phyloP scores from a whole-genome alignment of 2,888 invertebrate species.

The Byasa hedistus region DNA sequence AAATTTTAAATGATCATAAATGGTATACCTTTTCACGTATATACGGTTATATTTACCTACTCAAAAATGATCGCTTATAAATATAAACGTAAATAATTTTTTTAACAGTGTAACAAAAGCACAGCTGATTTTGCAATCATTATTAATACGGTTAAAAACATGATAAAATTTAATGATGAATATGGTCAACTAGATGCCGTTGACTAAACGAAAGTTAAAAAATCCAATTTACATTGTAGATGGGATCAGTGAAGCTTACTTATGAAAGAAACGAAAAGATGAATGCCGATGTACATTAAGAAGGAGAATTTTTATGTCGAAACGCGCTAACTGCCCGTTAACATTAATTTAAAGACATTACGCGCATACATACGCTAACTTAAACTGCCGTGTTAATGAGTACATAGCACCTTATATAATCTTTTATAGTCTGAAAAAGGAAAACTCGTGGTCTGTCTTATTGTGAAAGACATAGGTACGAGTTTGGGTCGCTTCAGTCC shows the following conservation, averaged over 20 bases:
- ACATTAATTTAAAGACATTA: conserved; percentile 29
- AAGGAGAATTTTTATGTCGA: conserved; percentile 16
- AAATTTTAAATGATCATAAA: too few relatives aligned
- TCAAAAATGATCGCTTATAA: too few relatives aligned
- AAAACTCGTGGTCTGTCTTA: conserved; percentile 1
- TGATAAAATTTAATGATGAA: too few relatives aligned
- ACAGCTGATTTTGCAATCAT: too few relatives aligned
- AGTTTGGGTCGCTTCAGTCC: not conserved
- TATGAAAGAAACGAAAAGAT: conserved; percentile 8
- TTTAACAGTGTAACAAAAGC: too few relatives aligned
- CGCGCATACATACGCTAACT: conserved; percentile 11
- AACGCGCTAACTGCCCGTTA: conserved; percentile 21
- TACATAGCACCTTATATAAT: conserved; percentile 29
- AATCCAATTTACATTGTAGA: not conserved
- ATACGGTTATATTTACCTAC: too few relatives aligned
- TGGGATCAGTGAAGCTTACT: conserved; percentile 2
- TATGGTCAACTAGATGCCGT: too few relatives aligned
- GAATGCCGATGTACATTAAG: conserved; percentile 11
- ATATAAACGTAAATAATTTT: too few relatives aligned
- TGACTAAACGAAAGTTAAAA: not conserved
- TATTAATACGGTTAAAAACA: too few relatives aligned
- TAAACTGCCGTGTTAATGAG: conserved; percentile 20
- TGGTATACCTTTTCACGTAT: too few relatives aligned
- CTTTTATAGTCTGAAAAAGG: conserved; percentile 5
- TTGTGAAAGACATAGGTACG: not conserved